Evolutionary conservation across 2,797 vertebrate genomes (phyloP).

Genomic region (Glyptemys insculpta): DNA sequence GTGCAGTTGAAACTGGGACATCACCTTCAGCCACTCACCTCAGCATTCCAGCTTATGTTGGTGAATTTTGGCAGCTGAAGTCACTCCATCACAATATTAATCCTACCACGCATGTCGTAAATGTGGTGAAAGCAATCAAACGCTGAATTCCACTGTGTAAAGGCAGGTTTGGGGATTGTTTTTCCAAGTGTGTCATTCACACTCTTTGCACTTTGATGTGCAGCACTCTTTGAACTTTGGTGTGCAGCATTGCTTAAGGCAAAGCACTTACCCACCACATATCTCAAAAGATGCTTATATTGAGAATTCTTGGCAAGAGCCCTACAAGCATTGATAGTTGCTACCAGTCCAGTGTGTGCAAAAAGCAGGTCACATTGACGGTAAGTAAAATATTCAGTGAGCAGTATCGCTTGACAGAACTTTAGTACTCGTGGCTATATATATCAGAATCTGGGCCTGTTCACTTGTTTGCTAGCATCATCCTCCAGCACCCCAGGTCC

Average conservation of each 20-base stretch:
- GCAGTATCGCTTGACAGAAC: not conserved
- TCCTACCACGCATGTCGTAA: not conserved
- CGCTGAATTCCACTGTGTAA: not conserved
- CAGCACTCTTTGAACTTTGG: not conserved
- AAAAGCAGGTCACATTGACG: not conserved
- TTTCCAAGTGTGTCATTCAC: not conserved
- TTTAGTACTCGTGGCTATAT: not conserved
- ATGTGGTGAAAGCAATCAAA: not conserved
- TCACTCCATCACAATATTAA: not conserved
- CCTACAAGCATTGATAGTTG: not conserved
- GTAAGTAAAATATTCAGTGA: not conserved
- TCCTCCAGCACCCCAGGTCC: too few species aligned
- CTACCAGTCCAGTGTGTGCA: not conserved
- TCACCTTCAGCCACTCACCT: not conserved
- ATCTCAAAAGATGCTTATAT: not conserved
- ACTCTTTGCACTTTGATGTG: not conserved
- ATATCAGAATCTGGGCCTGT: too few species aligned
- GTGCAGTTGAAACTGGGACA: not conserved
- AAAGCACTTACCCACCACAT: not conserved
- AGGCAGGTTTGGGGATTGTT: not conserved
- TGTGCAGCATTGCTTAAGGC: not conserved
- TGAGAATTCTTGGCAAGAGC: not conserved
- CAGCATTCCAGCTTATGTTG: not conserved
- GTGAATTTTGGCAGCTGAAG: not conserved
- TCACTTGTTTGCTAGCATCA: too few species aligned